Conservation (phyloP, 2,797 vertebrate species). For the Crypturellus tataupa region DNA sequence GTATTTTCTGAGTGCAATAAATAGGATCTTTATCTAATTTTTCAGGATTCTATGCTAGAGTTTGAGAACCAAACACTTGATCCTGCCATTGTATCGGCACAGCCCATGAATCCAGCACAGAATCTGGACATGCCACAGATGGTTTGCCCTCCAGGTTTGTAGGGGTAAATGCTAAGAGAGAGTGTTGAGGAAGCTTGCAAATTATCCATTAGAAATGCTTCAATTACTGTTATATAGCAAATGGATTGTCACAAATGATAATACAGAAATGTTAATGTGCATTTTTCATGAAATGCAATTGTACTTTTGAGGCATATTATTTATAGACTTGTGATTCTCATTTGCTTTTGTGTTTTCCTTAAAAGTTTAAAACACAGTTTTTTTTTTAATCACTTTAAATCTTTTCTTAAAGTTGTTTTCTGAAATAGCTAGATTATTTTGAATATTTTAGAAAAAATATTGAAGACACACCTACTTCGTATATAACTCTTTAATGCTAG, state of each 20-base stretch:
- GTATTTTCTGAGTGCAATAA: not conserved
- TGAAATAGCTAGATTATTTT: not conserved
- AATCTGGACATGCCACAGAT: conserved; percentile 92
- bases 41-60: conserved; percentile 97
- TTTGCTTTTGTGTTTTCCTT: not conserved
- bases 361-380: not conserved
- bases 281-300: not conserved
- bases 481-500: not conserved
- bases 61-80: conserved; percentile 96
- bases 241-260: not conserved
- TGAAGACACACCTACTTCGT: not conserved
- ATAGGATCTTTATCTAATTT: not conserved
- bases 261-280: not conserved
- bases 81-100: conserved; percentile 97
- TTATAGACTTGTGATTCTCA: not conserved
- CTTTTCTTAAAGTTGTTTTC: not conserved
- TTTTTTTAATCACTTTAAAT: not conserved
- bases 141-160: conserved; percentile 92
- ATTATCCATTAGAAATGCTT: not conserved
- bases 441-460: not conserved
- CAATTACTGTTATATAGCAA: not conserved
- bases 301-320: not conserved
- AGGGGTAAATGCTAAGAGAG: conserved; percentile 54
- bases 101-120: conserved; percentile 94
- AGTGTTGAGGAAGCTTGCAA: not conserved